Base-by-base conservation (phyloP, 1,140 invertebrate genomes). In the Drosophila dunni region DNA sequence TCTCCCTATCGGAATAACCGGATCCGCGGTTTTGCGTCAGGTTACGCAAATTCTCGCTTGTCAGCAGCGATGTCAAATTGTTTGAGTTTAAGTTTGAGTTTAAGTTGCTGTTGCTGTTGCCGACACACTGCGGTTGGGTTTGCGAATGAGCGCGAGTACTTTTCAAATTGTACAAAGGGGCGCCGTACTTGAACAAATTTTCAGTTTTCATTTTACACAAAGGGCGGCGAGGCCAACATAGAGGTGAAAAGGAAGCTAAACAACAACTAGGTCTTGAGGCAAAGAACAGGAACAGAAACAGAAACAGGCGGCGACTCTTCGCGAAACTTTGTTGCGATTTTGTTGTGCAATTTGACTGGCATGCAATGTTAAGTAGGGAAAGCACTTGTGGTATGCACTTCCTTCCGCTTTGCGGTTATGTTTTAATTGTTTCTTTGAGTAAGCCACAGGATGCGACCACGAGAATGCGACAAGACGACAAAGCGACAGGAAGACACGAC, bases 171-270 rank as follows among this genome's bases (percentile, higher is more conserved):
- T 82, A 89, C 79, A 91, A 90, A 77, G 84, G 79, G 75, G 77
- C 69, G 75, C 77, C 70, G 78, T 89, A 89, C 84, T 91, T 89
- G 71, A 79, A 58, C 53, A 80, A 83, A 71, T 86, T 89, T 90
- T 91, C 91, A 69, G 84, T 82, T 91, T 91, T 91, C 91, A 91
- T 91, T 89, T 91, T 91, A 78, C 81, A 76, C 70, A 81, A 65
- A 40, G 7, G 13, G 33, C 40, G 42, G 8, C 34, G 50, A 7
- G 46, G 60, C 68, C 61, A 60, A 61, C 73, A 71, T 71, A 70
- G 45, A 29, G 24, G 44, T 53, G 33, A 11, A 64, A 54, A 36
- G 48, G 50, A 50, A 48, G 44, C 42, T 50, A 8, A 60, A 60
- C 38, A 51, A 61, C 34, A 72, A 72, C 51, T 62, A 13, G 62